These are phyloP conservation scores for Ictalurus furcatus DNA, from an alignment of 2,113 vertebrate genomes.

Conservation along the genomic window DNA sequence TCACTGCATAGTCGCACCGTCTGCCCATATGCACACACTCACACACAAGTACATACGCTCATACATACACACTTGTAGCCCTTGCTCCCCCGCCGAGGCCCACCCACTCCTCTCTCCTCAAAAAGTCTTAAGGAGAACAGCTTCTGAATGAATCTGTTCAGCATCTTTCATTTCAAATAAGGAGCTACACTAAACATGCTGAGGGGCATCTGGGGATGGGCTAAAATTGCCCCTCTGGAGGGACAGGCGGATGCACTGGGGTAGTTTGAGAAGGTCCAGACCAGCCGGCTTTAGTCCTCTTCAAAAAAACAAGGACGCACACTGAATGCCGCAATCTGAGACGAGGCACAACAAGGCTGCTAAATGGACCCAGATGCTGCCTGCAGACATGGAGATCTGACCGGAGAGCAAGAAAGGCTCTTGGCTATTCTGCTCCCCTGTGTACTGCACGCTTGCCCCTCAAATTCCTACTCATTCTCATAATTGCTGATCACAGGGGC, in stretches of 20 bases:
- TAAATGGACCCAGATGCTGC: conserved; percentile 97
- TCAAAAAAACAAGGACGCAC: conserved; percentile 78
- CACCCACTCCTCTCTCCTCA: conserved; percentile 62
- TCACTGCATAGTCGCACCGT: conserved; percentile 71
- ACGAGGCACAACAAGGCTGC: conserved; percentile 70
- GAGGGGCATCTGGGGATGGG: conserved; percentile 84
- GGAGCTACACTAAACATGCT: conserved; percentile 86
- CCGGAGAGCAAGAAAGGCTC: conserved; percentile 57
- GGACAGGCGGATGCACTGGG: conserved; percentile 76
- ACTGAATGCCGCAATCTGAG: conserved; percentile 89
- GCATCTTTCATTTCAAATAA: conserved; percentile 94
- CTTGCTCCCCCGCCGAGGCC: conserved; percentile 38
- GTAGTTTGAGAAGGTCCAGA: conserved; percentile 88
- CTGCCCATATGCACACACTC: conserved; percentile 43
- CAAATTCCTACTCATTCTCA: conserved; percentile 83
- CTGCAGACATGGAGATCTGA: conserved; percentile 73
- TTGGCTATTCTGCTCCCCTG: conserved; percentile 67
- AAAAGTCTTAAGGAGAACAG: conserved; percentile 71
- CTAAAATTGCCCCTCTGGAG: conserved; percentile 80
- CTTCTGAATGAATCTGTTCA: conserved; percentile 93
- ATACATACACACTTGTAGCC: conserved; percentile 38
- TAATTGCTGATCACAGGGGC: conserved; percentile 83
- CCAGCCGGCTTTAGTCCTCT: conserved; percentile 68
- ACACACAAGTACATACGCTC: conserved; percentile 34
- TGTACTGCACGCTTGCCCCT: conserved; percentile 73